Percentiles rank a stretch among this genome's conserved stretches.
Conservation (phyloP, 2,888 invertebrate genomes). For the Orthosia incerta region DNA sequence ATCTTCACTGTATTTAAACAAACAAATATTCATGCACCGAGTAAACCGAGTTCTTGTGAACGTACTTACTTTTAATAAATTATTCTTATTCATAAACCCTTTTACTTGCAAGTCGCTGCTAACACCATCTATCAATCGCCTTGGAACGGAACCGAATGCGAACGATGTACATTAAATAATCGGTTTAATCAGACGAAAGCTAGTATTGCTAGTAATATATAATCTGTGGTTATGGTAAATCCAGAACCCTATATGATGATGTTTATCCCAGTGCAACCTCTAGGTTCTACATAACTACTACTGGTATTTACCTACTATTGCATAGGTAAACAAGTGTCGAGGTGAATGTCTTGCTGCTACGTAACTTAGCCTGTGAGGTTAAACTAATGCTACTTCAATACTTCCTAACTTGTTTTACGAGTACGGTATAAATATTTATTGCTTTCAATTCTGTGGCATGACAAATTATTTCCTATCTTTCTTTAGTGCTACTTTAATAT, state of each 20-base stretch:
- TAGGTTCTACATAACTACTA: neutral
- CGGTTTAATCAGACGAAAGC: too few relatives aligned
- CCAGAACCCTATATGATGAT: neutral
- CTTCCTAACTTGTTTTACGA: neutral
- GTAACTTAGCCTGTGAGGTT: slow-evolving; percentile 24
- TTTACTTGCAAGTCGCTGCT: too few relatives aligned
- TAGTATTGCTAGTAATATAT: too few relatives aligned
- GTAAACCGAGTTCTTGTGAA: too few relatives aligned
- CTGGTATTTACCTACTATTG: neutral
- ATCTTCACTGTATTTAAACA: too few relatives aligned
- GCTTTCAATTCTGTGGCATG: neutral
- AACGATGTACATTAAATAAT: too few relatives aligned
- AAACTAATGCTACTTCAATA: neutral
- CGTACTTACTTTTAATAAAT: too few relatives aligned
- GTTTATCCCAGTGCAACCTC: neutral
- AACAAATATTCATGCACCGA: too few relatives aligned
- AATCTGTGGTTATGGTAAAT: neutral
- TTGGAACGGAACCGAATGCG: too few relatives aligned
- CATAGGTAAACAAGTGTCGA: neutral
- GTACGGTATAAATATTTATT: neutral
- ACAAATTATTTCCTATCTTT: neutral
- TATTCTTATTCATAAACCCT: too few relatives aligned
- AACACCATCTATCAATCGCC: too few relatives aligned
- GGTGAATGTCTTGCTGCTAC: slow-evolving; percentile 22
- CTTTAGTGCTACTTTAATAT: neutral